phyloP scores from a whole-genome alignment of 2,797 vertebrate species.

The Poeciliopsis presidionis region DNA sequence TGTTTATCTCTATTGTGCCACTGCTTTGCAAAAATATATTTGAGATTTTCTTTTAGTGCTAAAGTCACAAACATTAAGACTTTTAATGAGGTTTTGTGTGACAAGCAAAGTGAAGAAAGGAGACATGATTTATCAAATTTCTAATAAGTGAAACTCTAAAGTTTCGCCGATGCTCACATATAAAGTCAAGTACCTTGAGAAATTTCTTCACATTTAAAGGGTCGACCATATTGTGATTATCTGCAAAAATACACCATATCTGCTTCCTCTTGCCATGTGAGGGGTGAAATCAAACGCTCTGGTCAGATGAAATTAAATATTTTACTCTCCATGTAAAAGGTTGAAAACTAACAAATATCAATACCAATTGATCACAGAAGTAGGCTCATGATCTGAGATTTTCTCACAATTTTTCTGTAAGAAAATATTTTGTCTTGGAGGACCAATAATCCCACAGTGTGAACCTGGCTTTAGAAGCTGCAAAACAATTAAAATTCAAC shows the following conservation, averaged over 20 bases:
- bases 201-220: background rate
- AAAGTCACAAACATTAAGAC: background rate
- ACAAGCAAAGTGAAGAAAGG: background rate
- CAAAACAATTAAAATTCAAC: background rate
- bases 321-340: background rate
- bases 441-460: background rate
- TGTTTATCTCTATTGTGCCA: slow-evolving; percentile 29
- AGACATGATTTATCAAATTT: background rate
- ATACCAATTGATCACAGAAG: background rate
- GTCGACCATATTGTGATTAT: background rate
- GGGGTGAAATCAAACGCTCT: background rate
- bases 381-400: background rate
- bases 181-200: background rate
- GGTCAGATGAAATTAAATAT: background rate
- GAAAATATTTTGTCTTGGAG: background rate
- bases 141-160: background rate
- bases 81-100: background rate
- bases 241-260: background rate
- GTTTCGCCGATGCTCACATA: background rate
- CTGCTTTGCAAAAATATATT: background rate
- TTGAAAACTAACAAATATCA: background rate
- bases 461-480: background rate
- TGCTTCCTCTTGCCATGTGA: background rate
- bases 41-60: background rate
- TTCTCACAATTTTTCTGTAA: background rate